These are phyloP conservation scores for Dendrophyllia cribrosa DNA, from an alignment of 64 coral and sea anemone genomes.

Conservation along the genomic window DNA sequence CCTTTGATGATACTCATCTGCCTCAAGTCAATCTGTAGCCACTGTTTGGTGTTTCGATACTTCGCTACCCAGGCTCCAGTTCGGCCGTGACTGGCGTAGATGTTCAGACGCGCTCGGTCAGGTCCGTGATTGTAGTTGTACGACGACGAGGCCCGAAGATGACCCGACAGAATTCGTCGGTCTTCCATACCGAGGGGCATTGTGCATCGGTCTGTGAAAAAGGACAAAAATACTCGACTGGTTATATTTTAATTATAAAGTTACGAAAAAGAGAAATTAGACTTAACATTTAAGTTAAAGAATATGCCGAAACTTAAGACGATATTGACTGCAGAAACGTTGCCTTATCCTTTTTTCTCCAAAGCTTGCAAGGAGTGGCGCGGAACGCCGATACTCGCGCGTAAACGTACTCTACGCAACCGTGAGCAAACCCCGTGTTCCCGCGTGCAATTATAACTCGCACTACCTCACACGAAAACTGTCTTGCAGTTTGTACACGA, in stretches of 20 bases:
- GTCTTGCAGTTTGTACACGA: too few relatives aligned
- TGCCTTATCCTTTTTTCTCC: too few relatives aligned
- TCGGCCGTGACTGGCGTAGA: conserved; percentile 39
- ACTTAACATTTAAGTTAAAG: background rate
- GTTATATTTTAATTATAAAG: background rate
- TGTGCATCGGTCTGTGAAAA: conserved; percentile 40
- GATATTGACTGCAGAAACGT: too few relatives aligned
- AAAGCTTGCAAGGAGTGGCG: too few relatives aligned
- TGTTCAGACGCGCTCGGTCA: conserved; percentile 64
- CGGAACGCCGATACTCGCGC: too few relatives aligned
- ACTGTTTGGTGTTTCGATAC: conserved; percentile 41
- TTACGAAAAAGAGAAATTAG: background rate
- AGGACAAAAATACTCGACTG: background rate
- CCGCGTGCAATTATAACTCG: too few relatives aligned
- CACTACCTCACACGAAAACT: too few relatives aligned
- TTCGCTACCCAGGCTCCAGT: conserved; percentile 68
- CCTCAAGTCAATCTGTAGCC: conserved; percentile 61
- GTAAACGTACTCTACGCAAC: too few relatives aligned
- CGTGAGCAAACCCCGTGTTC: too few relatives aligned
- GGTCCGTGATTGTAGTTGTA: conserved; percentile 73
- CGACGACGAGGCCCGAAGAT: conserved; percentile 62
- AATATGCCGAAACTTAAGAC: background rate
- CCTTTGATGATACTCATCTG: conserved; percentile 52
- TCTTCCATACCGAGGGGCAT: conserved; percentile 77
- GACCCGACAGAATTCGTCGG: conserved; percentile 40